Percentiles rank a stretch among this genome's conserved stretches.
These are phyloP conservation scores for Deilephila porcellus DNA, from an alignment of 2,888 invertebrate genomes.

Conservation along the genomic window DNA sequence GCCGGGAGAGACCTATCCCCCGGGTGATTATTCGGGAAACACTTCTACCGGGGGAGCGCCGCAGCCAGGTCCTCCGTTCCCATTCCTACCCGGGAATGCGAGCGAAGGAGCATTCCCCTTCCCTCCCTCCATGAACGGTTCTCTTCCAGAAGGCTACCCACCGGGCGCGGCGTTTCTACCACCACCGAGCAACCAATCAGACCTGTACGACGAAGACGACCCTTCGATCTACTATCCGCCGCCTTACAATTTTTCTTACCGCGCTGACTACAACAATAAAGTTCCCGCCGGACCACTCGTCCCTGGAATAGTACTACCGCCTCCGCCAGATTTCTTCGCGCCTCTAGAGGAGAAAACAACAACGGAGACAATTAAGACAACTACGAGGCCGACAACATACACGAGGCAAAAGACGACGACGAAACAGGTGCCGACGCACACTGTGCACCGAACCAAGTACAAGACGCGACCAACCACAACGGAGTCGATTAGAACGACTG, in stretches of 20 bases:
- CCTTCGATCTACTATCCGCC: constrained; percentile 96
- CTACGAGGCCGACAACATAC: constrained; percentile 59
- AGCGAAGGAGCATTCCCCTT: constrained; percentile 83
- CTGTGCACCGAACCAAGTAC: constrained; percentile 69
- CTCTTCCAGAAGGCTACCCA: constrained; percentile 84
- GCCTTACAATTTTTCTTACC: constrained; percentile 94
- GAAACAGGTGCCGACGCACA: constrained; percentile 64
- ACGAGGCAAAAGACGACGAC: constrained; percentile 67
- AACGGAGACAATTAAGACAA: constrained; percentile 58
- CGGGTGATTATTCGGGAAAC: constrained; percentile 87
- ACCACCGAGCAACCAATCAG: constrained; percentile 90
- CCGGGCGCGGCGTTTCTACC: constrained; percentile 85
- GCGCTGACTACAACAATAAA: constrained; percentile 89
- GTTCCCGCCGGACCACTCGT: constrained; percentile 94
- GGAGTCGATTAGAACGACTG: constrained; percentile 65
- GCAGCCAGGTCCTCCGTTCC: constrained; percentile 86
- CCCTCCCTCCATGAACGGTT: constrained; percentile 84
- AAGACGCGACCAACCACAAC: constrained; percentile 75
- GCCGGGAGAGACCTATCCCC: constrained; percentile 82
- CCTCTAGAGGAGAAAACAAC: constrained; percentile 85
- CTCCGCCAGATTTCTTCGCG: constrained; percentile 94
- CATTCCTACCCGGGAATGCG: constrained; percentile 86
- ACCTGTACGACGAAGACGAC: constrained; percentile 94
- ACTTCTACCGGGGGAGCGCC: constrained; percentile 87
- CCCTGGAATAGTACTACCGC: constrained; percentile 94